Base-by-base conservation (phyloP, 92 coral and sea anemone species). In the Bergia puertoricense region DNA sequence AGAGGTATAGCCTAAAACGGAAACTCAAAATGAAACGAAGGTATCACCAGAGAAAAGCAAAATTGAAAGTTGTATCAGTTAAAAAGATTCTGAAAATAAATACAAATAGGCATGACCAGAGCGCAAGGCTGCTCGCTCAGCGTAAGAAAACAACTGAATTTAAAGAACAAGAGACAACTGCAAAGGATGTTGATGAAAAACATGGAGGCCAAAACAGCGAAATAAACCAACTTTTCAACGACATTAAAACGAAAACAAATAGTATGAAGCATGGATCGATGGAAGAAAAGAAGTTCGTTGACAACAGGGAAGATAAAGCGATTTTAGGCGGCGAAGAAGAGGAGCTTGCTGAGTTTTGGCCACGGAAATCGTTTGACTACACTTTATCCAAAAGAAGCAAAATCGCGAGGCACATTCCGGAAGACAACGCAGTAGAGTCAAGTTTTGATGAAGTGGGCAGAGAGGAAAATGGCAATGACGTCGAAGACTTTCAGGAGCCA, bases 261-360 rank as follows among this genome's bases (percentile, higher is more conserved):
- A 23, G 2, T 22, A 71, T 2, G 14, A 54, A 54, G 15, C 37
- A 18, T 46, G 67, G 65, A 16, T 72, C 67, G 56, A 40, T 71
- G 36, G 36, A 18, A 20, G 66, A 82, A 22, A 71, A 67, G 0
- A 57, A 82, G 8, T 8, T 66, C 10, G 65, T n/a, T 50, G 5
- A 43, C 38, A 74, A 22, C 39, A 44, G 77, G 39, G 82, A 86
- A 75, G 89, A 86, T 15, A 86, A 54, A 86, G 74, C 87, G 30
- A 84, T 84, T 86, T 38, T 76, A 75, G 89, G 89, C 40, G 74
- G 89, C 14, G 81, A 77, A 56, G 78, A 67, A 84, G 89, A 86
- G 51, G 89, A 75, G 45, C 81, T 86, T 2, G 87, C 87, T n/a
- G 87, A 72, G 68, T 84, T 84, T 71, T 84, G 87, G 87, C 87